phyloP scores from a whole-genome alignment of 2,888 invertebrate genomes.

The Drosophila longiperda region DNA sequence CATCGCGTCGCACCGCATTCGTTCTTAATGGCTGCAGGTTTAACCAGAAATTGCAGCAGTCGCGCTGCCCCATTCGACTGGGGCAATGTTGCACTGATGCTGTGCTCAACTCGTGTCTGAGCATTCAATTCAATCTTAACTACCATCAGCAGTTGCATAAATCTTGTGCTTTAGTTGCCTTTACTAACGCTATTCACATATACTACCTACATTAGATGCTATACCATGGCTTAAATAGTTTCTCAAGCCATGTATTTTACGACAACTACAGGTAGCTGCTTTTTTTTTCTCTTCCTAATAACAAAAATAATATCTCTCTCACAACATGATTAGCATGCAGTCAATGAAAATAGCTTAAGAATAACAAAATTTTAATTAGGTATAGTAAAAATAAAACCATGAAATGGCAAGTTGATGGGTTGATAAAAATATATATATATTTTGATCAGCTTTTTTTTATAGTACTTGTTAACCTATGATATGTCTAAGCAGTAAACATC shows the following conservation, averaged over 20 bases:
- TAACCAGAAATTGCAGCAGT: conserved; percentile 26
- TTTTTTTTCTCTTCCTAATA: conserved; percentile 33
- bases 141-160: conserved; percentile 76
- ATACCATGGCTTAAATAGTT: conserved; percentile 9
- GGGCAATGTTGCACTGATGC: conserved; percentile 59
- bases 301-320: conserved; percentile 46
- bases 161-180: conserved; percentile 56
- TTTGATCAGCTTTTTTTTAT: background rate
- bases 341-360: conserved; percentile 14
- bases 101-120: conserved; percentile 75
- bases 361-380: background rate
- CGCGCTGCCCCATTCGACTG: conserved; percentile 47
- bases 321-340: conserved; percentile 42
- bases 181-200: conserved; percentile 1
- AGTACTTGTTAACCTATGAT: background rate
- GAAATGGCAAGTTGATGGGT: background rate
- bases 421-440: background rate
- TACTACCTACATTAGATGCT: conserved; percentile 4
- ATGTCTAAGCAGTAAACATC: background rate
- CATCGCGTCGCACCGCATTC: conserved; percentile 9
- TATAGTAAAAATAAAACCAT: background rate
- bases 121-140: conserved; percentile 80
- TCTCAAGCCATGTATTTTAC: conserved; percentile 47
- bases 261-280: conserved; percentile 36
- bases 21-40: conserved; percentile 51